These are phyloP conservation scores for Auanema freiburgensis DNA, from an alignment of 2,888 invertebrate genomes.

Conservation along the genomic window DNA sequence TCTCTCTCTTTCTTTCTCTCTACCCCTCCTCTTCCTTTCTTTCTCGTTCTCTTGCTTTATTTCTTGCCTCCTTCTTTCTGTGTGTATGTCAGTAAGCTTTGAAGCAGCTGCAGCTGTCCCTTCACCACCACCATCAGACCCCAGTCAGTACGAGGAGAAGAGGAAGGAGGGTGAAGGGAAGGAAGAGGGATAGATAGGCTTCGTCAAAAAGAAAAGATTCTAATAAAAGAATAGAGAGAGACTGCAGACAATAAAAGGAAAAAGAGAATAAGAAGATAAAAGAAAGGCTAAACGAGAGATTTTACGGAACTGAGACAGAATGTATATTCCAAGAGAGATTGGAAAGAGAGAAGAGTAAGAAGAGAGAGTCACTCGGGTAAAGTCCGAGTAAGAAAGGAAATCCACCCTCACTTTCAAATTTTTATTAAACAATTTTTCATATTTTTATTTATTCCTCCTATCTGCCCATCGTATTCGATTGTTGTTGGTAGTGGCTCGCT, in stretches of 20 bases:
- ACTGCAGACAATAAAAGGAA: no score
- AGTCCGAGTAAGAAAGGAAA: neutral
- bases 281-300: no score
- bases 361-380: neutral
- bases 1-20: slow-evolving; percentile 15
- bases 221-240: no score
- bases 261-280: neutral
- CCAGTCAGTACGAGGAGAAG: no score
- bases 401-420: neutral
- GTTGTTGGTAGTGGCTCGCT: neutral
- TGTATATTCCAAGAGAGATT: slow-evolving; percentile 1
- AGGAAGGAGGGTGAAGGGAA: no score
- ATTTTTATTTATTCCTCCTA: no score
- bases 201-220: no score
- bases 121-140: no score
- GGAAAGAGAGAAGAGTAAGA: neutral
- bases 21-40: slow-evolving; percentile 22
- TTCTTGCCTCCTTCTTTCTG: slow-evolving; percentile 8
- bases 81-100: slow-evolving; percentile 3
- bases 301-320: slow-evolving; percentile 2
- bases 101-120: no score
- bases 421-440: no score
- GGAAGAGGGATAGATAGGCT: no score
- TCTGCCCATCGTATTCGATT: neutral
- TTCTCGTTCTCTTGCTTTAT: slow-evolving; percentile 11